phyloP scores from a whole-genome alignment of 2,888 invertebrate species.

The Ecliptopera silaceata region DNA sequence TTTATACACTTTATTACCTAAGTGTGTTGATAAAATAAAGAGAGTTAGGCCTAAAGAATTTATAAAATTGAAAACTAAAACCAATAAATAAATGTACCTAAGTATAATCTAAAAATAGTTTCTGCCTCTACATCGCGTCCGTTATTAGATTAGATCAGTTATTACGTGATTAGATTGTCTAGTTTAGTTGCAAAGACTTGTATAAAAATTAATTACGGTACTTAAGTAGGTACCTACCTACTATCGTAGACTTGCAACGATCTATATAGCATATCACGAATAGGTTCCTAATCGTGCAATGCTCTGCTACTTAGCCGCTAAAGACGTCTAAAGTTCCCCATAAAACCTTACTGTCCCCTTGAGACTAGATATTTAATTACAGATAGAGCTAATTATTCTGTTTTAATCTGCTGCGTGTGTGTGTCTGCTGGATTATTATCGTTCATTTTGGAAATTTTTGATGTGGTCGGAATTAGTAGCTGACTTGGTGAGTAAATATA shows the following conservation, averaged over 20 bases:
- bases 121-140: no score
- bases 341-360: not conserved
- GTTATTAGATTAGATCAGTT: not conserved
- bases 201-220: no score
- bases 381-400: conserved; percentile 4
- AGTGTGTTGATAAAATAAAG: no score
- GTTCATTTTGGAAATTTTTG: not conserved
- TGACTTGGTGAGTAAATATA: no score
- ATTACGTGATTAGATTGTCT: not conserved
- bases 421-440: not conserved
- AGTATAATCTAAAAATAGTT: no score
- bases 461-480: not conserved
- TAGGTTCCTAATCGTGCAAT: not conserved
- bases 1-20: no score
- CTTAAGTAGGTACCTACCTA: not conserved
- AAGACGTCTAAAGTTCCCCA: conserved; percentile 4
- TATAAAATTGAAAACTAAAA: no score
- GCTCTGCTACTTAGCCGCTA: not conserved
- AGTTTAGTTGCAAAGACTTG: not conserved
- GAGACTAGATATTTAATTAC: not conserved
- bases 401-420: conserved; percentile 2
- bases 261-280: no score
- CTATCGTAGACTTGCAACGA: not conserved
- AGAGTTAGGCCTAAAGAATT: no score
- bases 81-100: no score